phyloP scores from a whole-genome alignment of 2,113 vertebrate species.

The Sarotherodon lohbergeri region DNA sequence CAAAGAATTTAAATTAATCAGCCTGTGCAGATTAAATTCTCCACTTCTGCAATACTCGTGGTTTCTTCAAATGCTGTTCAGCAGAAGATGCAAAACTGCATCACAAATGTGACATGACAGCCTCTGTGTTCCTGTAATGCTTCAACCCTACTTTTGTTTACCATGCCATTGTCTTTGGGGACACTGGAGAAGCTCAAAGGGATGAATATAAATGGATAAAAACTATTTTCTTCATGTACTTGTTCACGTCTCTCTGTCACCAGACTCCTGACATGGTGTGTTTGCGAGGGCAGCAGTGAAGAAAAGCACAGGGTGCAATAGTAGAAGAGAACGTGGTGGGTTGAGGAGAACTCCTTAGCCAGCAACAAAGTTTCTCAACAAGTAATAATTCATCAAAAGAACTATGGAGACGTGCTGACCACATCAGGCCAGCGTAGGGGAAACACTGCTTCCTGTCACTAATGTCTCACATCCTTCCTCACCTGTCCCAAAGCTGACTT shows the following conservation, averaged over 20 bases:
- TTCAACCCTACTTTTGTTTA: background rate
- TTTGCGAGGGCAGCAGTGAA: background rate
- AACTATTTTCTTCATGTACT: background rate
- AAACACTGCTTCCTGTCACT: background rate
- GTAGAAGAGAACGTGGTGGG: background rate
- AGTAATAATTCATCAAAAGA: background rate
- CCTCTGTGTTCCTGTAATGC: background rate
- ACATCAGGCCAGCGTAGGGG: background rate
- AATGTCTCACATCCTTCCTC: background rate
- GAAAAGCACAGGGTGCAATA: background rate
- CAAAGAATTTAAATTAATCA: background rate
- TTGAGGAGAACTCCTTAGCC: background rate
- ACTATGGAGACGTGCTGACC: background rate
- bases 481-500: background rate
- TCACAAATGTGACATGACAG: background rate
- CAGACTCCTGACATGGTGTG: background rate
- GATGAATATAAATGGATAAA: background rate
- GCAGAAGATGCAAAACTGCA: background rate
- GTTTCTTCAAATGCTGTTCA: background rate
- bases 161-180: background rate
- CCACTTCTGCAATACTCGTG: background rate
- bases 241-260: background rate
- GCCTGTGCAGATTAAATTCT: background rate
- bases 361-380: background rate
- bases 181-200: background rate